Evolutionary conservation across 2,797 vertebrate species (phyloP), one percentile per base, ranked within the genome.

Genomic region (Myotis daubentonii): DNA sequence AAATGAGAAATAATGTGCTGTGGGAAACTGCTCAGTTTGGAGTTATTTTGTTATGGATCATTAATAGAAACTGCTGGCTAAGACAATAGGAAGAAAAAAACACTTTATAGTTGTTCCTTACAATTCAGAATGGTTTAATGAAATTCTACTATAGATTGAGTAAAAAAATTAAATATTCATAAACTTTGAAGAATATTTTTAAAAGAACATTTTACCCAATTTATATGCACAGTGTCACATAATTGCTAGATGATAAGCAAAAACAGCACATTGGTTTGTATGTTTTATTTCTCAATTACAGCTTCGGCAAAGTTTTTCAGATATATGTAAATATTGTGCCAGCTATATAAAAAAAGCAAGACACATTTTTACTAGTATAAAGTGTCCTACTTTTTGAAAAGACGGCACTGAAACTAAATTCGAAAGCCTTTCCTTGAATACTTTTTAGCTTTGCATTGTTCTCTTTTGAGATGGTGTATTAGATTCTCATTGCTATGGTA

Each of bases 251-350:
- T 81, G 60, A 66, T 66, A 38, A 85, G 36, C 47, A 25, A 74
- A 66, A 87, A 66, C 22, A 92, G 41, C 60, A 51, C 76, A 82
- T 70, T 86, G 68, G 13, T 84, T 91, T 65, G 1, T 78, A 36
- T 78, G 28, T 66, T 28, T 93, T 83, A 65, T 87, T 89, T 95
- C 57, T 93, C 82, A 92, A 12, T 89, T 87, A 49, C 6, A 93
- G 23, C n/a, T 68, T 74, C 81, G 51, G 12, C 53, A 91, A 66
- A 82, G 49, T 76, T 47, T 91, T 41, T 82, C 76, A 80, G 20
- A 66, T 78, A 36, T 78, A 41, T 72, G 8, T 85, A 94, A 94
- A 92, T 86, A 86, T 38, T 88, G 16, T 83, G 22, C 47, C 90
- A 89, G 87, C 71, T 88, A 30, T 11, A 7, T 89, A 80, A 93